Conservation (phyloP, 2,113 vertebrate species). For the Pterocles burchelli region DNA sequence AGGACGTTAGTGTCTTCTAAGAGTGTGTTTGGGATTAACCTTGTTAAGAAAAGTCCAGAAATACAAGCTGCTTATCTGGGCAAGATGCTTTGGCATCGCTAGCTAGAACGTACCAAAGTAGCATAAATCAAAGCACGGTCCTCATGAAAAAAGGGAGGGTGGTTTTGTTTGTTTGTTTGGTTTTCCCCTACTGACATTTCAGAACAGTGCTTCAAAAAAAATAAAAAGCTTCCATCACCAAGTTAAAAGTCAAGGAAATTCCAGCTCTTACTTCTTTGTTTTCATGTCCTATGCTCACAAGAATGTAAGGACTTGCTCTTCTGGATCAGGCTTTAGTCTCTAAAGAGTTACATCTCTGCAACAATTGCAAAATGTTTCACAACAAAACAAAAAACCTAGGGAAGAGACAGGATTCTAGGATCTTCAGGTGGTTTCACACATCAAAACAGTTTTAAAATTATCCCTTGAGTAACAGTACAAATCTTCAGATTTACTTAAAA, state of each 20-base stretch:
- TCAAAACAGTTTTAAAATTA: background rate
- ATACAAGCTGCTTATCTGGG: background rate
- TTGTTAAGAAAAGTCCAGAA: background rate
- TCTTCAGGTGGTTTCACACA: background rate
- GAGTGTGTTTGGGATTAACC: background rate
- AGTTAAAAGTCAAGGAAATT: background rate
- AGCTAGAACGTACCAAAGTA: background rate
- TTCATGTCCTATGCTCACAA: background rate
- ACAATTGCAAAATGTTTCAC: background rate
- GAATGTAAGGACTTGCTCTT: background rate
- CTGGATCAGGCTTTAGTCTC: background rate
- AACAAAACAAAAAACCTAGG: background rate
- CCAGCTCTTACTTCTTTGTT: background rate
- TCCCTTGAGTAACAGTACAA: background rate
- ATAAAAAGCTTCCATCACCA: background rate
- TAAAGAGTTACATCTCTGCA: background rate
- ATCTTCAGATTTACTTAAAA: background rate
- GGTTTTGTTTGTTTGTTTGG: background rate
- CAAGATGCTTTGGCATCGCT: background rate
- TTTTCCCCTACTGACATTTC: background rate
- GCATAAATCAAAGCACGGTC: background rate
- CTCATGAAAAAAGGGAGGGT: background rate
- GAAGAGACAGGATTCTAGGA: background rate
- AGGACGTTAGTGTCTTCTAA: background rate
- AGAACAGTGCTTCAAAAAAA: background rate